Percentiles rank a stretch among this genome's conserved stretches.
phyloP scores from a whole-genome alignment of 2,888 invertebrate genomes.

The Aricia artaxerxes region DNA sequence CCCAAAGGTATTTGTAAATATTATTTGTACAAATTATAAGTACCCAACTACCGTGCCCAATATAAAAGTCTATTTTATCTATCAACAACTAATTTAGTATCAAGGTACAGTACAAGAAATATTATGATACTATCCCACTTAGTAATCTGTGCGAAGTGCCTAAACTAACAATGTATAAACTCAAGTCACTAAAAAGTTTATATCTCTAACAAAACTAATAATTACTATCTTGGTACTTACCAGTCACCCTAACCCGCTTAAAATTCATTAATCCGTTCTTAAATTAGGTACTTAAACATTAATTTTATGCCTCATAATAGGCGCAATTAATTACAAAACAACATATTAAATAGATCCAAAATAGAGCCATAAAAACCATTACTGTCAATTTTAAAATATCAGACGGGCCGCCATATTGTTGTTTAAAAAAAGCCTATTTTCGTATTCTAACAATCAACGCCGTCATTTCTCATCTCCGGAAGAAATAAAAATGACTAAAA shows the following conservation, averaged over 20 bases:
- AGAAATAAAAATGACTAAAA: slow-evolving; percentile 74
- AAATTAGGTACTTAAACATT: neutral
- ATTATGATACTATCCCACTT: neutral
- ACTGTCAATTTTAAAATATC: slow-evolving; percentile 50
- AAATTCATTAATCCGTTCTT: slow-evolving; percentile 15
- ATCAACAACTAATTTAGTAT: too few species aligned
- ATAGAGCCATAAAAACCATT: slow-evolving; percentile 52
- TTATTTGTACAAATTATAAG: too few species aligned
- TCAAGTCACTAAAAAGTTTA: neutral
- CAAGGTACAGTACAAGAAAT: too few species aligned
- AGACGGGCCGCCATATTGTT: slow-evolving; percentile 49
- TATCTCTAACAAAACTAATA: slow-evolving; percentile 7
- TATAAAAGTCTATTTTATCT: too few species aligned
- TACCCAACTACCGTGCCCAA: too few species aligned
- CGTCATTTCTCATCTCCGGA: slow-evolving; percentile 69
- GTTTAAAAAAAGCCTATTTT: slow-evolving; percentile 51
- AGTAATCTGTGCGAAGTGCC: neutral
- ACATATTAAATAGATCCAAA: slow-evolving; percentile 36
- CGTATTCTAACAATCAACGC: slow-evolving; percentile 56
- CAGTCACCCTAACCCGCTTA: neutral
- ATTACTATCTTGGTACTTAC: neutral
- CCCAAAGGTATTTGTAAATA: neutral
- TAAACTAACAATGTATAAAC: neutral
- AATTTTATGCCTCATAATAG: slow-evolving; percentile 10
- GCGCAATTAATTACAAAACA: slow-evolving; percentile 34